Evolutionary conservation across 2,797 vertebrate species (phyloP), one percentile per base, ranked within the genome.

Genomic region (Smutsia temminckii): DNA sequence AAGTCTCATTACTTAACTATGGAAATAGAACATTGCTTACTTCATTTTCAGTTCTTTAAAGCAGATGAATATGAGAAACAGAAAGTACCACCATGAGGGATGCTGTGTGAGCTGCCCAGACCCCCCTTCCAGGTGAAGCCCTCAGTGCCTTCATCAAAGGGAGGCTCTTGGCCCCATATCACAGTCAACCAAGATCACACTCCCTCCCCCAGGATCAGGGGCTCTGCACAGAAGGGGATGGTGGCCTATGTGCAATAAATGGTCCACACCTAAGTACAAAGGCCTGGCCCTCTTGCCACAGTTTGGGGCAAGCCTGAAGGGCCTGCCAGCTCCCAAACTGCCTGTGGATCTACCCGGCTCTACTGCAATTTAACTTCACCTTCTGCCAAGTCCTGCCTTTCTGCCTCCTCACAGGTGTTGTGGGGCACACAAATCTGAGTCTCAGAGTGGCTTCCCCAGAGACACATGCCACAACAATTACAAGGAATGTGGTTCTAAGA

Each of bases 1-100:
- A 88, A 32, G 37, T 74, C 64, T 93, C 18, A 8, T 92, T 81
- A 81, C 11, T 23, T 92, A 83, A 66, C 64, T 69, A 16, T 40
- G 25, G 32, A 83, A 95, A 91, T 0, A 80, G 32, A 94, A 34
- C n/a, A 85, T 10, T 21, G 29, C 34, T 85, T 69, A 63, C 23
- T 69, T 78, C 68, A 87, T 84, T 88, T 88, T 69, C 59, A 55
- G 21, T 78, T 88, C 79, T 92, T 83, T 83, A 72, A 95, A 93
- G 66, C 0, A 93, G n/a, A 69, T 25, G 17, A 79, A 64, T 32
- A 6, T 68, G 72, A 91, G 57, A 86, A 89, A 85, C 32, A 85
- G n/a, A 42, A 86, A 51, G 13, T 46, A 18, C 7, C 5, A 86
- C 29, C 37, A 0, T 8, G 51, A 16, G 6, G 3, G 34, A 20